Base-by-base conservation (phyloP, 2,888 invertebrate species). In the Cataglyphis altisquamis region DNA sequence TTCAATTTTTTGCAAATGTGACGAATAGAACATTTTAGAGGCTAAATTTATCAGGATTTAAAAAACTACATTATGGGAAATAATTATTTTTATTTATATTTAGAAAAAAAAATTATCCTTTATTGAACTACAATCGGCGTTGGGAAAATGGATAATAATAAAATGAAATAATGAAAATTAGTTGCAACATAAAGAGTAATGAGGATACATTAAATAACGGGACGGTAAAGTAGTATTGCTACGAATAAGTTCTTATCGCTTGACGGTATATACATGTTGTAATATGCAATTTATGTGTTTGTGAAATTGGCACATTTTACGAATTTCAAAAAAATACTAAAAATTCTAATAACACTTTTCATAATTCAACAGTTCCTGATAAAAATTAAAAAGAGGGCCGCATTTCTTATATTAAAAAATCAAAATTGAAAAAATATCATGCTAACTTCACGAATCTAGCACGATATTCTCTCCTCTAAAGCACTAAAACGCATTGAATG, bases 201-300 rank as follows among this genome's bases (percentile, higher is more conserved):
- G 45, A 32, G 68, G 70, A 39, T 60, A 62, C 57, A 45, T 62
- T 68, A 80, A 80, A 60, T 80, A 70, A 70, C 62, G 60, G 70
- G 52, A 62, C n/a, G 78, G 21, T 41, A 55, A 60, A 21, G 36
- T 36, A 68, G 60, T 32, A 41, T 45, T 62, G 67, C 41, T 57
- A 48, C 18, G 39, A n/a, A 68, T 25, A 29, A 67, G 39, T 25
- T 39, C 21, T 36, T 66, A 45, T 55, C 29, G 15, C 45, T 60
- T 52, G 41, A 45, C 60, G 70, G 12, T 29, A 21, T 10, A 18
- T 48, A 21, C 15, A 18, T 48, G 62, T n/a, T 60, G 45, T 15
- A 63, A 32, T 21, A 29, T 48, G 48, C 63, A 36, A 48, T 63
- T 63, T 18, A 36, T 60, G 25, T 32, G 32, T 32, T 5, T 32